Evolutionary conservation across 2,888 invertebrate species (phyloP).

Genomic region (Archaeoteleia sp.): DNA sequence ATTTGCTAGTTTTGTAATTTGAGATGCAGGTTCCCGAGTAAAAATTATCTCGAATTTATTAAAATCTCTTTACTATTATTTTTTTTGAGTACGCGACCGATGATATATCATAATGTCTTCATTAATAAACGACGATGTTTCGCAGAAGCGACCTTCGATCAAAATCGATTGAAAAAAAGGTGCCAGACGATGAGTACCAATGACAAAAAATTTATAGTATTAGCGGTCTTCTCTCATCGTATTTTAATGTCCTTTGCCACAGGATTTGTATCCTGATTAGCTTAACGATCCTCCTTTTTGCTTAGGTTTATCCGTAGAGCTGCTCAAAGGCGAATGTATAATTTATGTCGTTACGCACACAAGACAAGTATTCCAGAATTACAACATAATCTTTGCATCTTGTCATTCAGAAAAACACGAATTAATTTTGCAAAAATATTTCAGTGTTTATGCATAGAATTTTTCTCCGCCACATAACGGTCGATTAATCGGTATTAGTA

Average conservation of each 20-base stretch:
- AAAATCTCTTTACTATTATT: conserved; percentile 1
- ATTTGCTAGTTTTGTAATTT: conserved; percentile 16
- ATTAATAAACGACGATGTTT: conserved; percentile 36
- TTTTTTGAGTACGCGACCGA: conserved; percentile 17
- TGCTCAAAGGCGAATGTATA: conserved; percentile 21
- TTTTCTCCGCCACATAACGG: background rate
- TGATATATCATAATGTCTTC: conserved; percentile 37
- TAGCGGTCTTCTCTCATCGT: conserved; percentile 35
- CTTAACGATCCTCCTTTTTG: conserved; percentile 16
- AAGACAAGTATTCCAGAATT: conserved; percentile 12
- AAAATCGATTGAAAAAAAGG: conserved; percentile 20
- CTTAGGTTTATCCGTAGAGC: conserved; percentile 1
- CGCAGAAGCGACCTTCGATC: conserved; percentile 28
- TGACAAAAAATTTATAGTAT: conserved; percentile 33
- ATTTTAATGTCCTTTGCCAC: conserved; percentile 25
- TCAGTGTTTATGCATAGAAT: background rate
- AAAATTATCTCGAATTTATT: conserved; percentile 37
- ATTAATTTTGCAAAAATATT: too few relatives aligned
- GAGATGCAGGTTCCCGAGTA: conserved; percentile 13
- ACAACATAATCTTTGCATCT: conserved; percentile 26
- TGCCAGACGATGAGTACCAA: conserved; percentile 22
- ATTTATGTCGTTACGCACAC: conserved; percentile 19
- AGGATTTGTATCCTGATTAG: conserved; percentile 37
- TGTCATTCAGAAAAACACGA: conserved; percentile 1
- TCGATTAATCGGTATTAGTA: background rate